Evolutionary conservation across 92 coral and sea anemone genomes (phyloP).

Genomic region (Actinostola sp.): DNA sequence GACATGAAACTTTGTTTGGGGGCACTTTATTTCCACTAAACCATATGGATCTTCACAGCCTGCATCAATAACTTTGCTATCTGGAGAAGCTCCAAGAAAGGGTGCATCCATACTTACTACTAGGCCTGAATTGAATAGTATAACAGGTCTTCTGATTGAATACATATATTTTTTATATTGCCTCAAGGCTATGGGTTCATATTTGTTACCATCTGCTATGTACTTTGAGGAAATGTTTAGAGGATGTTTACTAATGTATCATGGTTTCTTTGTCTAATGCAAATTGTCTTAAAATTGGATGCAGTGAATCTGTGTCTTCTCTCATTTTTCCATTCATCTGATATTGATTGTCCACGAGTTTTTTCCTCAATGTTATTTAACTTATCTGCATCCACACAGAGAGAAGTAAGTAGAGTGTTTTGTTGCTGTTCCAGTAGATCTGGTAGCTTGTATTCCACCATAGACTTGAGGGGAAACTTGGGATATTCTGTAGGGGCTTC

Average conservation of each 20-base stretch:
- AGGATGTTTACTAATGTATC: constrained; percentile 58
- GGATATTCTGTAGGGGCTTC: constrained; percentile 46
- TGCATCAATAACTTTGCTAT: constrained; percentile 56
- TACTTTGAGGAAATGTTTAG: too few species aligned
- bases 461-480: constrained; percentile 52
- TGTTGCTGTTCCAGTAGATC: not conserved
- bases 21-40: constrained; percentile 68
- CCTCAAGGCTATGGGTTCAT: constrained; percentile 60
- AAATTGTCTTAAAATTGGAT: constrained; percentile 58
- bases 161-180: constrained; percentile 65
- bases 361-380: constrained; percentile 65
- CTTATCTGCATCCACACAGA: constrained; percentile 33
- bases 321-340: constrained; percentile 68
- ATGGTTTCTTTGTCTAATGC: constrained; percentile 53
- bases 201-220: constrained; percentile 61
- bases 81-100: constrained; percentile 65
- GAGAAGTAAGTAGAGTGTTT: not conserved
- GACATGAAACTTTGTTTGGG: constrained; percentile 61
- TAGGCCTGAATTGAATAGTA: constrained; percentile 54
- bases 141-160: constrained; percentile 45
- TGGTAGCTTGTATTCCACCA: constrained; percentile 3
- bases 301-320: constrained; percentile 71
- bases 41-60: constrained; percentile 54
- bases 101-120: constrained; percentile 56
- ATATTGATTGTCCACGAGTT: constrained; percentile 54